Conservation (phyloP, 2,113 vertebrate genomes). For the Caranx ignobilis region DNA sequence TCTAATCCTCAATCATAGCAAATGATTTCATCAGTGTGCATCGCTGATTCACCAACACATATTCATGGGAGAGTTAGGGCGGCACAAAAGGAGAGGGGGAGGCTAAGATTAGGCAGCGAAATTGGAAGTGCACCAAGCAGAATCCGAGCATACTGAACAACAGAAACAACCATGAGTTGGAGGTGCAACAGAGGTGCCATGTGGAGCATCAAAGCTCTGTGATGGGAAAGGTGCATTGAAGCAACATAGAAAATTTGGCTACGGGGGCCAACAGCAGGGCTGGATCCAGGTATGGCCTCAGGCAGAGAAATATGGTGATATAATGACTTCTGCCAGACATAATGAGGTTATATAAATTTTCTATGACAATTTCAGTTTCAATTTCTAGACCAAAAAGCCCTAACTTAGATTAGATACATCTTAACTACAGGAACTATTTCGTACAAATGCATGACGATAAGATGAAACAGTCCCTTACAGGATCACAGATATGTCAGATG, state of each 20-base stretch:
- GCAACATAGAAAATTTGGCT: constrained; percentile 30
- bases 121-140: constrained; percentile 62
- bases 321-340: constrained; percentile 23
- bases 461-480: constrained; percentile 5
- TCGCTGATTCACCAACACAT: constrained; percentile 62
- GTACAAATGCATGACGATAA: constrained; percentile 7
- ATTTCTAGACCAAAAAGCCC: constrained; percentile 1
- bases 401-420: constrained; percentile 26
- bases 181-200: constrained; percentile 42
- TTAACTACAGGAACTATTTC: constrained; percentile 1
- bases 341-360: neutral
- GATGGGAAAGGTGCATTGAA: neutral
- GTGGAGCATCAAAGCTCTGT: constrained; percentile 42
- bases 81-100: constrained; percentile 46
- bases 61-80: constrained; percentile 53
- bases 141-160: constrained; percentile 44
- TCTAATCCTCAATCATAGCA: constrained; percentile 80
- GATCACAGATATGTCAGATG: constrained; percentile 1
- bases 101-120: constrained; percentile 62
- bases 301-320: constrained; percentile 1
- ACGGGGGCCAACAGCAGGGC: neutral
- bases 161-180: constrained; percentile 44
- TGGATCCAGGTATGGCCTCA: constrained; percentile 11
- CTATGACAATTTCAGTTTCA: neutral
- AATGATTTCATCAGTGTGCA: constrained; percentile 75